Conservation (phyloP, 2,797 vertebrate species). For the Falco peregrinus region DNA sequence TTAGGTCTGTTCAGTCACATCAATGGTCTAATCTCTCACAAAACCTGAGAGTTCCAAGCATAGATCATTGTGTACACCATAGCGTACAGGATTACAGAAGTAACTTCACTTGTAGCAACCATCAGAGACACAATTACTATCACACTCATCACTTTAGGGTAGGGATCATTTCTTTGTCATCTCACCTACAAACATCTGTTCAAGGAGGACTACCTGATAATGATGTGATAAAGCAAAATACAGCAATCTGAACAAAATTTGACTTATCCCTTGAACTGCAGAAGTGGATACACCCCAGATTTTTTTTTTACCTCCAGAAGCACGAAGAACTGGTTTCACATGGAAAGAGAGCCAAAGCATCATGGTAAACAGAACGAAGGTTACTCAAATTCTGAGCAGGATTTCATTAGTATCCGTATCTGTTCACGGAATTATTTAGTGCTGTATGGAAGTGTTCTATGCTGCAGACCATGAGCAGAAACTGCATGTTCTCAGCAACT, state of each 20-base stretch:
- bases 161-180: not conserved
- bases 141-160: not conserved
- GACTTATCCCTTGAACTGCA: not conserved
- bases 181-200: not conserved
- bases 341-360: conserved; percentile 38
- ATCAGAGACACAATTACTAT: not conserved
- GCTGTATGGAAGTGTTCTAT: not conserved
- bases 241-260: conserved; percentile 11
- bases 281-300: not conserved
- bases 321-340: conserved; percentile 39
- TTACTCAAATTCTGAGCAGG: not conserved
- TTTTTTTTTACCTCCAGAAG: conserved; percentile 7
- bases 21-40: not conserved
- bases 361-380: not conserved
- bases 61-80: not conserved
- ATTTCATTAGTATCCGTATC: not conserved
- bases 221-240: not conserved
- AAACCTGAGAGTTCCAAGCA: not conserved
- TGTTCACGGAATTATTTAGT: not conserved
- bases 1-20: not conserved
- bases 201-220: not conserved
- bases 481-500: not conserved
- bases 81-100: not conserved
- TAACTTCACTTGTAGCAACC: not conserved
- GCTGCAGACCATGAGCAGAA: not conserved